Evolutionary conservation across 2,888 invertebrate species (phyloP).

Genomic region (Pomacea canaliculata): DNA sequence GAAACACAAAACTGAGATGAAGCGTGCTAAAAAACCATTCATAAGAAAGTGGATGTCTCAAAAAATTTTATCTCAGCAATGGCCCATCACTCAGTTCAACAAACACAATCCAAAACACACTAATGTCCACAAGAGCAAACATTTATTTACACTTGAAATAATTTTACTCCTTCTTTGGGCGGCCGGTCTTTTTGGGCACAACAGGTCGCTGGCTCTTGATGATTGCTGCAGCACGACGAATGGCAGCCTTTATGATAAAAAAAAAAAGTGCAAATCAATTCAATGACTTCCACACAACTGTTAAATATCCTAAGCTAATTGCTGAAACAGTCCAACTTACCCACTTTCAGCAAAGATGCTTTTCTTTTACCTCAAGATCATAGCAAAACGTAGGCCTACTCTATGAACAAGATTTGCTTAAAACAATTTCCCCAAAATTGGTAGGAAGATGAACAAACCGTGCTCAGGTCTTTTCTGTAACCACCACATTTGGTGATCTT

Average conservation of each 20-base stretch:
- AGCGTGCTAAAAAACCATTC: too few species aligned
- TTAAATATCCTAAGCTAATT: too few species aligned
- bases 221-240: conserved; percentile 93
- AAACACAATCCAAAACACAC: too few species aligned
- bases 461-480: conserved; percentile 90
- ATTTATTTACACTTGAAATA: background rate
- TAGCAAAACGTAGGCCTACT: background rate
- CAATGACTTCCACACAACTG: background rate
- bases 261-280: background rate
- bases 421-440: too few species aligned
- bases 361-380: background rate
- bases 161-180: conserved; percentile 46
- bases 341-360: too few species aligned
- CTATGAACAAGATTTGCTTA: too few species aligned
- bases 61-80: too few species aligned
- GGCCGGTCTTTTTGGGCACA: conserved; percentile 77
- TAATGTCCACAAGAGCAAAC: background rate
- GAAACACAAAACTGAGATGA: too few species aligned
- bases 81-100: too few species aligned
- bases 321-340: too few species aligned
- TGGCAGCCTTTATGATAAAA: conserved; percentile 79
- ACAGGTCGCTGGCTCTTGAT: conserved; percentile 90
- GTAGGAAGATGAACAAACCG: conserved; percentile 72
- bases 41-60: too few species aligned
- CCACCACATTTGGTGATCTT: conserved; percentile 83